Percentiles rank a stretch among this genome's conserved stretches.
These are phyloP conservation scores for Spinibarbus caldwelli DNA, from an alignment of 2,797 vertebrate species.

Conservation along the genomic window DNA sequence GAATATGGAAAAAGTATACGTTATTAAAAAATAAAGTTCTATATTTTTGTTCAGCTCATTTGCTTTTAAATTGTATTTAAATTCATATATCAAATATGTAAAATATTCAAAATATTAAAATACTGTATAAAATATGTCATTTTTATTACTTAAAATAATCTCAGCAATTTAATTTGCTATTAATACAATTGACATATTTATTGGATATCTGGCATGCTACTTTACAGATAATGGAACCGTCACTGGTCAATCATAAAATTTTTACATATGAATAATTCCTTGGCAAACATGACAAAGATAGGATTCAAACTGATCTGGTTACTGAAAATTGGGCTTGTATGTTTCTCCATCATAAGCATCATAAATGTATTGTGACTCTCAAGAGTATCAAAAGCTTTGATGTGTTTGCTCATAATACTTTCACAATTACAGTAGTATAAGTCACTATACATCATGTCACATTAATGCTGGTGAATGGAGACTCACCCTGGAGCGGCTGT, in stretches of 20 bases:
- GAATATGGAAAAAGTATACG: too few species aligned
- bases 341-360: neutral
- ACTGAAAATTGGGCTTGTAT: neutral
- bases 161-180: neutral
- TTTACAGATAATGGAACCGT: neutral
- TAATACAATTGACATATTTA: too few species aligned
- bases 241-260: neutral
- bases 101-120: too few species aligned
- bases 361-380: too few species aligned
- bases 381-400: neutral
- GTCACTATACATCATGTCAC: neutral
- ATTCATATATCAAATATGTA: too few species aligned
- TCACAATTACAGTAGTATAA: neutral
- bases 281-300: neutral
- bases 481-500: slow-evolving; percentile 86
- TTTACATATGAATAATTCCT: neutral
- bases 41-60: neutral
- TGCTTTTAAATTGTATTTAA: neutral
- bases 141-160: too few species aligned
- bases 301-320: neutral
- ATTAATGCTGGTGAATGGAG: neutral
- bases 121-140: too few species aligned
- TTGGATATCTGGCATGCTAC: neutral
- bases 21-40: too few species aligned
- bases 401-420: neutral